Evolutionary conservation across 2,113 vertebrate genomes (phyloP), one percentile per base, ranked within the genome.

Genomic region (Corydoras sp.): DNA sequence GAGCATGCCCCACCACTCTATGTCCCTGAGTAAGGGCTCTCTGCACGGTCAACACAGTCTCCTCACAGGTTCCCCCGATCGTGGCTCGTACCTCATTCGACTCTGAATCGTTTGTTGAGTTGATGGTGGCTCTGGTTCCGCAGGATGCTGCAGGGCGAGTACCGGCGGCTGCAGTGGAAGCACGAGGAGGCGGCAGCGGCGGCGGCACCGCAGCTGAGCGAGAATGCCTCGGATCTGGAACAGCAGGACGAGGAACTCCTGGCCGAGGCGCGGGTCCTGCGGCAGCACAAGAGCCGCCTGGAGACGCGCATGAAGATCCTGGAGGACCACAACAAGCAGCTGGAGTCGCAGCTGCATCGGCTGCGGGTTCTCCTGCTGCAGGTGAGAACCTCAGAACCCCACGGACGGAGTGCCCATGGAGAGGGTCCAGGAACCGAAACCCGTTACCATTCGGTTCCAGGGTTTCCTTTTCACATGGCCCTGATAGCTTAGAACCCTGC

Each of bases 271-370:
- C 88, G 96, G 3, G 92, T 98, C 69, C 92, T 98, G 3, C 89
- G 97, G 32, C 97, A 98, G 79, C 97, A 99, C 88, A 98, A 99
- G 85, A 95, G 91, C 43, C 93, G 95, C n/a, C 89, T 98, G 79
- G 97, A 99, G 86, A 98, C 96, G 0, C 93, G 97, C 10, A 99
- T 99, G 96, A 94, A 98, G 89, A 98, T 99, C 81, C 87, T 99
- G 72, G 97, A 99, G 80, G 96, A 98, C 76, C 97, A 99, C 89
- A 99, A 98, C 86, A 98, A 96, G 78, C 95, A 99, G 81, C 86
- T 99, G 24, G 97, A 98, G 80, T 98, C 96, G 0, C 96, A 98
- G 86, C 87, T 99, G 60, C 91, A 86, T 73, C 87, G 97, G 71
- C 89, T 98, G 80, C 88, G 97, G 75, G 96, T 97, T 83, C 87